Base-by-base conservation (phyloP, 2,888 invertebrate species). In the Pandemis corylana region DNA sequence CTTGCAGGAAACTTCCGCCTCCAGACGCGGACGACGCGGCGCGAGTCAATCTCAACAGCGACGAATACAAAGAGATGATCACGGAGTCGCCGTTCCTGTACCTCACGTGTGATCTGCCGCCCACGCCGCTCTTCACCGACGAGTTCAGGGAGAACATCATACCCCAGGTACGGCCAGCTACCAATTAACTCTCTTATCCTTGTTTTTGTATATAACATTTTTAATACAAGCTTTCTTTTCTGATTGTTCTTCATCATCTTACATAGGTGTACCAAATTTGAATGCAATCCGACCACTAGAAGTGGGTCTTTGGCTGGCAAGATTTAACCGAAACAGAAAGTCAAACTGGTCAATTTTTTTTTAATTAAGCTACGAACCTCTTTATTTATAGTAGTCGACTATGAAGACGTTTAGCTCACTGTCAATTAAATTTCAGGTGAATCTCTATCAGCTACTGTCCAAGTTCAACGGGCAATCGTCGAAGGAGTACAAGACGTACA, bases 401-500 rank as follows among this genome's bases (percentile, higher is more conserved):
- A 15, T 53, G 15, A 20, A 20, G 20, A 20, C 20, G 20, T 20
- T 20, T n/a, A 6, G 15, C 62, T 10, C 41, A 36, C 41, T 13
- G n/a, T 41, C 10, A 51, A 10, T 66, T 36, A 76, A 78, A 74
- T 92, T 94, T 46, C 87, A 97, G 97, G 98, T 99, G 0, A 99
- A 99, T 88, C 95, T 99, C 49, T 98, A 98, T 86, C 98, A 98
- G 78, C 94, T 99, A 42, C 94, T 99, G 74, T 97, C 97, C 59
- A 99, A 99, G 91, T 99, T 99, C 90, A 99, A 99, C 89, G 99
- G 99, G 0, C 96, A 97, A 78, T 95, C 96, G 5, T 99, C 99
- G 83, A 99, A 99, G 90, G 99, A 99, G 87, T 99, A 99, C 91
- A 99, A 99, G 94, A 99, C 99, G 0, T 99, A 99, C 91, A 99